Base-by-base conservation (phyloP, 2,113 vertebrate species). In the Callorhinus ursinus region DNA sequence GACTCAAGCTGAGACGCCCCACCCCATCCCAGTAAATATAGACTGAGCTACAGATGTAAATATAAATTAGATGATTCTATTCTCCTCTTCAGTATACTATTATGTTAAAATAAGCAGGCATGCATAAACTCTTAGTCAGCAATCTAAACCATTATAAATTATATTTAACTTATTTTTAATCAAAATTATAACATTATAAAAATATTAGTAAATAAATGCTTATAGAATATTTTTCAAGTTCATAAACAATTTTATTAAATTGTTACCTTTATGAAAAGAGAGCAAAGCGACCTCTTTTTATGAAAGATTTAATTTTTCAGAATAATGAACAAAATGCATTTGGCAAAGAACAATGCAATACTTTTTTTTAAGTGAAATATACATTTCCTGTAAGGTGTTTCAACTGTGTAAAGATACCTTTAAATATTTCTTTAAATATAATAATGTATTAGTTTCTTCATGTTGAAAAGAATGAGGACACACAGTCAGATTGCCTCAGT, bases 151-250 rank as follows among this genome's bases (percentile, higher is more conserved):
- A 83, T 53, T 53, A 59, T 84, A 55, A 91, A 51, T 22, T 71
- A 0, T n/a, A 74, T 33, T 92, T 74, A 24, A 67, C 19, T 71
- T 84, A 72, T 57, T 97, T 97, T 63, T 59, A 57, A 82, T 49
- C 7, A 53, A 89, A 76, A 85, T 46, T 77, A 53, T 69, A 81
- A 57, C 46, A 46, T 46, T 71, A 69, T 79, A 21, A 82, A 71
- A 67, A 9, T 69, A 77, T 74, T 74, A 88, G 14, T 36, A 93
- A 76, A 49, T 46, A 69, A 93, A 39, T 88, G 6, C 10, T 80
- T 93, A 26, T 49, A 14, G 18, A 36, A 85, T 42, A 11, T 36
- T 51, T 96, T 94, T 88, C 13, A 82, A 51, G 0, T 63, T 93
- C 15, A 89, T 69, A 61, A 74, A 49, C 18, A 80, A n/a, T 5